A percentile compares a stretch with the other conserved stretches of the same genome.
Conservation (phyloP, 2,797 vertebrate species). For the Lophotriccus pileatus region DNA sequence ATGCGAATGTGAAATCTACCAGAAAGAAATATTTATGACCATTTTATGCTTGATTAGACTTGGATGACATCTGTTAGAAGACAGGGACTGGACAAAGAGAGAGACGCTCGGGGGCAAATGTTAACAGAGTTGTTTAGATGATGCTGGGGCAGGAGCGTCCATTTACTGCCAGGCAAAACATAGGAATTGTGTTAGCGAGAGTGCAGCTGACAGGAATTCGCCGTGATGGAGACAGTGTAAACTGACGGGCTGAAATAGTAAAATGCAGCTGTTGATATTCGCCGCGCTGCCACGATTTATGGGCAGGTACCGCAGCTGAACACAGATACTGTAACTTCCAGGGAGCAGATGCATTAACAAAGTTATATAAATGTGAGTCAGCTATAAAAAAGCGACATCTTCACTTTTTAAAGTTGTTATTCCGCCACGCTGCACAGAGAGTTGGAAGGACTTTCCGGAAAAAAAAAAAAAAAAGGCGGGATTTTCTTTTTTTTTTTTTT, state of each 20-base stretch:
- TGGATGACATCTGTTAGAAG: constrained; percentile 94
- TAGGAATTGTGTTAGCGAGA: constrained; percentile 77
- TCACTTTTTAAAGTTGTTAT: constrained; percentile 54
- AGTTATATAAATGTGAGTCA: constrained; percentile 55
- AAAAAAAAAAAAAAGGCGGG: not conserved
- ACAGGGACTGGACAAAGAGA: constrained; percentile 91
- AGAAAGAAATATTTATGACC: constrained; percentile 99
- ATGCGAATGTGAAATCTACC: constrained; percentile 98
- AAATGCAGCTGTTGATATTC: constrained; percentile 64
- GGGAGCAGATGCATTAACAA: constrained; percentile 58
- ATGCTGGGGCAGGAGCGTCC: constrained; percentile 77
- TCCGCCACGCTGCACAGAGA: not conserved
- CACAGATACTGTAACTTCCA: constrained; percentile 42
- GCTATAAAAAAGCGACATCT: constrained; percentile 39
- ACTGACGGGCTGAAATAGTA: constrained; percentile 36
- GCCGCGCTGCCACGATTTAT: constrained; percentile 45
- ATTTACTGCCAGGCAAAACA: constrained; percentile 82
- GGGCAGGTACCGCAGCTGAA: constrained; percentile 30
- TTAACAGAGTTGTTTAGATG: constrained; percentile 88
- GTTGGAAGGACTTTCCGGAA: constrained; percentile 11
- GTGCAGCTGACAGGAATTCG: constrained; percentile 74
- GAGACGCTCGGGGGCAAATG: constrained; percentile 85
- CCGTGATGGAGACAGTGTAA: constrained; percentile 68
- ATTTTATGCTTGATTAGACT: constrained; percentile 99
- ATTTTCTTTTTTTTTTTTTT: not conserved